Base-by-base conservation (phyloP, 92 coral and sea anemone species). In the Actinostola sp. region DNA sequence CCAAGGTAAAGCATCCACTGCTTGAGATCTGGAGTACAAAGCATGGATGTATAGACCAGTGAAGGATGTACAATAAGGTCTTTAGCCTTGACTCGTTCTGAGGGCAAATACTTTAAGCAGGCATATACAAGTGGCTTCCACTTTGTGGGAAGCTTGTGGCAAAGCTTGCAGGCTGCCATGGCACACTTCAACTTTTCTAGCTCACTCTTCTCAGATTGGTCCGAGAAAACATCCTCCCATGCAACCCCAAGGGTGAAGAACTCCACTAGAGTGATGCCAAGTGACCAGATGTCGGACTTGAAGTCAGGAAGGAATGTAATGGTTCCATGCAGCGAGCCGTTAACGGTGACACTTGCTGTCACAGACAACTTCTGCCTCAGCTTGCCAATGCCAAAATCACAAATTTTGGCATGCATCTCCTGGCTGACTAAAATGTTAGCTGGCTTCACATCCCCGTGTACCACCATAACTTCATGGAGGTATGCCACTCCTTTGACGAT, bases 331-430 rank as follows among this genome's bases (percentile, higher is more conserved):
- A 76, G 27, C 0, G 74, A 76, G 46, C 82, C 82, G 41, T 10
- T 52, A 12, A 53, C 30, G 11, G 74, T 76, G 24, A 76, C 33
- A 56, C 74, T 76, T 59, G 55, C 65, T 21, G 72, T 75, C 35
- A 83, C 76, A 20, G 78, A 59, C 52, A 72, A 35, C 46, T 76
- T 71, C 63, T 70, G 19, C 39, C 34, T 55, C 58, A 83, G 38
- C 21, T 78, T 77, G 14, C 78, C 78, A 27, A 83, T 65, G 3
- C 83, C 88, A 76, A 83, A 83, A 63, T 83, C 88, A 70, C 88
- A 76, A 6, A 76, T 49, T 72, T 83, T 83, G 10, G 78, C 74
- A 9, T 83, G 49, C 70, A 75, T 70, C 6, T 75, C 62, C 53
- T 75, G 7, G 32, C 77, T 49, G 1, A 83, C 52, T 49, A 83